These are phyloP conservation scores for Harlomillsia oculata DNA, from an alignment of 1,140 invertebrate genomes.

Conservation along the genomic window DNA sequence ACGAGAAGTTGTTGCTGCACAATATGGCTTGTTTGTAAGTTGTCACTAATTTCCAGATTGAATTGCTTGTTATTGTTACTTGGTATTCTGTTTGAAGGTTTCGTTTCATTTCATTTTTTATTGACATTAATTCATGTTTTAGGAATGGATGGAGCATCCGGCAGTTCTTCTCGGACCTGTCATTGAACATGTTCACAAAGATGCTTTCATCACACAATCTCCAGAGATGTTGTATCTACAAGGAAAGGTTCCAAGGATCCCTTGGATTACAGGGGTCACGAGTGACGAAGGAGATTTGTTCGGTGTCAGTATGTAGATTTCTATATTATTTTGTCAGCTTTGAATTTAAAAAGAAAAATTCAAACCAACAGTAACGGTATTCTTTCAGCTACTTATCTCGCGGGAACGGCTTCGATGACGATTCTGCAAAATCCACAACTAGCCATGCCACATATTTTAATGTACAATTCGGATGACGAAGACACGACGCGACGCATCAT, in stretches of 20 bases:
- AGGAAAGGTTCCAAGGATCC: constrained; percentile 9
- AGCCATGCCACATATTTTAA: background rate
- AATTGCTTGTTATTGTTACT: background rate
- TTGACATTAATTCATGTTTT: no score
- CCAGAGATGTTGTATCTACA: constrained; percentile 6
- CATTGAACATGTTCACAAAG: background rate
- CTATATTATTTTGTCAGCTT: background rate
- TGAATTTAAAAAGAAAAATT: background rate
- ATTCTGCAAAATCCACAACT: background rate
- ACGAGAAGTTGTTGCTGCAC: background rate
- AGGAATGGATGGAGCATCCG: constrained; percentile 4
- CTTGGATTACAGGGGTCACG: constrained; percentile 9
- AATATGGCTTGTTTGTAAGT: background rate
- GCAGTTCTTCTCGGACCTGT: background rate
- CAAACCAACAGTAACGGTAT: no score
- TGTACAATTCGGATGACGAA: background rate
- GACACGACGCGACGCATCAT: background rate
- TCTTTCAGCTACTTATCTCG: background rate
- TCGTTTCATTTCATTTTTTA: no score
- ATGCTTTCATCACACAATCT: constrained; percentile 1
- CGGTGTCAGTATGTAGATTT: background rate
- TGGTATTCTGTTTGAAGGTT: background rate
- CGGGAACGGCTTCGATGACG: background rate
- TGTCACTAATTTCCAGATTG: background rate
- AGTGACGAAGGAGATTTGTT: background rate